Evolutionary conservation across 2,113 vertebrate species (phyloP).

Genomic region (Cervus canadensis): DNA sequence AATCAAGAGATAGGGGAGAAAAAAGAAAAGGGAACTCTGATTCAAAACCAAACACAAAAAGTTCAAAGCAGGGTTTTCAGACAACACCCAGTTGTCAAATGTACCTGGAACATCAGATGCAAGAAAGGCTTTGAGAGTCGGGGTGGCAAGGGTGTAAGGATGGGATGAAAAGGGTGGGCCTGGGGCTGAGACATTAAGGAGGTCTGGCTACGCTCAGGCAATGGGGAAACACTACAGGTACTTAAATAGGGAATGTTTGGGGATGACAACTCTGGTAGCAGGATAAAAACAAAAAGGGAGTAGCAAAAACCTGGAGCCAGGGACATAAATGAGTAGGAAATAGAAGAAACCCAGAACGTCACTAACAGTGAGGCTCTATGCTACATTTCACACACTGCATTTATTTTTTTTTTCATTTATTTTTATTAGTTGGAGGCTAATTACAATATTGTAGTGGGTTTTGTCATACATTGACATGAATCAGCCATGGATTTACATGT

Average conservation of each 20-base stretch:
- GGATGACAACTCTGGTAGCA: neutral
- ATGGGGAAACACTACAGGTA: neutral
- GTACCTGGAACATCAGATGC: neutral
- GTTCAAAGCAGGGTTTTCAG: neutral
- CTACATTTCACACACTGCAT: neutral
- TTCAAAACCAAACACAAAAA: neutral
- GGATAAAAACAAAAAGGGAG: neutral
- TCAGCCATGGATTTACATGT: too few relatives aligned
- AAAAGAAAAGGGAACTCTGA: neutral
- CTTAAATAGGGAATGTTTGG: neutral
- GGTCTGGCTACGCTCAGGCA: neutral
- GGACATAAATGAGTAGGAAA: neutral
- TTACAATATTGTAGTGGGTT: too few relatives aligned
- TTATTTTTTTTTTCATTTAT: neutral
- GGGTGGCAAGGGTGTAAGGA: neutral
- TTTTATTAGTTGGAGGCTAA: too few relatives aligned
- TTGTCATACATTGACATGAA: too few relatives aligned
- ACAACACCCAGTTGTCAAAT: neutral
- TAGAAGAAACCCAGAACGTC: neutral
- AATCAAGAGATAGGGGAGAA: neutral
- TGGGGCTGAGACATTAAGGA: neutral
- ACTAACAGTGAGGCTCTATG: neutral
- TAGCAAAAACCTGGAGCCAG: neutral
- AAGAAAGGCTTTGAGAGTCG: neutral
- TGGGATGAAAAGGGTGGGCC: neutral